phyloP scores from a whole-genome alignment of 2,113 vertebrate genomes.

The Petrocephalus zakoni region DNA sequence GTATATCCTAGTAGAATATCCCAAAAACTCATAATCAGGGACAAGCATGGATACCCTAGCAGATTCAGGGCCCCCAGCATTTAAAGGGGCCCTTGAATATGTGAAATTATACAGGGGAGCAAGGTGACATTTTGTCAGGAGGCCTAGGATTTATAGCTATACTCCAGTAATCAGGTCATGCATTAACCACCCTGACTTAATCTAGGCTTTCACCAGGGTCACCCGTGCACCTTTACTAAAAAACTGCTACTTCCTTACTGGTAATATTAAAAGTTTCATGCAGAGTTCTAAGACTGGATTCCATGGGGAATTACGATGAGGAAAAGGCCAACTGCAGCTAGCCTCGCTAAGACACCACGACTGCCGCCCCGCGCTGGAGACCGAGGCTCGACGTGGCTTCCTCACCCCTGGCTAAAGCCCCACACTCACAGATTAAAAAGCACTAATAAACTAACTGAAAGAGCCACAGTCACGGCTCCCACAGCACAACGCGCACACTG shows the following conservation, averaged over 20 bases:
- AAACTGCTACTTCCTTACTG: neutral
- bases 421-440: neutral
- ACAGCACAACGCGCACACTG: neutral
- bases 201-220: neutral
- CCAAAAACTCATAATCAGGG: neutral
- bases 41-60: neutral
- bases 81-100: neutral
- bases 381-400: neutral
- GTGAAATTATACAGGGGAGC: neutral
- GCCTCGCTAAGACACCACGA: neutral
- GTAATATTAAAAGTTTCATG: neutral
- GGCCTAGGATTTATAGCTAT: neutral
- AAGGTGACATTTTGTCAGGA: neutral
- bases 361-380: neutral
- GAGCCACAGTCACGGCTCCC: neutral
- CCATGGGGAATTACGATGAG: neutral
- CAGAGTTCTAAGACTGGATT: neutral
- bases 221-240: neutral
- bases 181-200: neutral
- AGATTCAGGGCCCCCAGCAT: neutral
- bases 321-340: neutral
- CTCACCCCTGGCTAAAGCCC: neutral
- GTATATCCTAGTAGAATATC: neutral
- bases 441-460: neutral
- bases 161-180: neutral